phyloP scores from a whole-genome alignment of 2,797 vertebrate species.

The Sardinella longiceps region DNA sequence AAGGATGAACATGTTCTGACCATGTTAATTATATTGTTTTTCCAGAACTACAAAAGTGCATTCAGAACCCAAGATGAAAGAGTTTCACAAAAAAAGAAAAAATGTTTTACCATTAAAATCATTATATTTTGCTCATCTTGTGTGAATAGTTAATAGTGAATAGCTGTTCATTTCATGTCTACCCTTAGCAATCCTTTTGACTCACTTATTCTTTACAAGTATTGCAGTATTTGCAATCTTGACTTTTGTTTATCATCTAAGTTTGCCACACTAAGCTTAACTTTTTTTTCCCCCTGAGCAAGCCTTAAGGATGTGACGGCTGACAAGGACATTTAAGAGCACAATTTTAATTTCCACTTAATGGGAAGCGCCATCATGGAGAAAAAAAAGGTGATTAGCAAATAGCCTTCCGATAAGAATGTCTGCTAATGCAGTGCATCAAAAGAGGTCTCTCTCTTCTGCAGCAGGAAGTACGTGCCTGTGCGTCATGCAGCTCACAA shows the following conservation, averaged over 20 bases:
- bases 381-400: not conserved
- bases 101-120: not conserved
- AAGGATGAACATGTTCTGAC: too few relatives aligned
- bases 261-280: not conserved
- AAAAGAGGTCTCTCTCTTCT: not conserved
- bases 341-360: not conserved
- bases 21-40: not conserved
- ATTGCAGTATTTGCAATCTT: not conserved
- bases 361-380: not conserved
- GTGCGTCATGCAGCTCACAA: not conserved
- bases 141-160: not conserved
- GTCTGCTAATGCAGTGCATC: not conserved
- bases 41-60: not conserved
- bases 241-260: not conserved
- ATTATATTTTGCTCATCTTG: not conserved
- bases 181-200: not conserved
- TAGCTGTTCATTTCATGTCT: not conserved
- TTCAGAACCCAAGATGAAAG: not conserved
- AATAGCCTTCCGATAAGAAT: not conserved
- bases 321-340: not conserved
- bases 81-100: not conserved
- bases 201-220: not conserved
- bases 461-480: not conserved
- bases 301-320: not conserved
- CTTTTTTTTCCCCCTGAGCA: not conserved